A percentile compares a stretch with the other conserved stretches of the same genome.
Conservation (phyloP, 2,113 vertebrate genomes). For the Ibidorhyncha struthersii region DNA sequence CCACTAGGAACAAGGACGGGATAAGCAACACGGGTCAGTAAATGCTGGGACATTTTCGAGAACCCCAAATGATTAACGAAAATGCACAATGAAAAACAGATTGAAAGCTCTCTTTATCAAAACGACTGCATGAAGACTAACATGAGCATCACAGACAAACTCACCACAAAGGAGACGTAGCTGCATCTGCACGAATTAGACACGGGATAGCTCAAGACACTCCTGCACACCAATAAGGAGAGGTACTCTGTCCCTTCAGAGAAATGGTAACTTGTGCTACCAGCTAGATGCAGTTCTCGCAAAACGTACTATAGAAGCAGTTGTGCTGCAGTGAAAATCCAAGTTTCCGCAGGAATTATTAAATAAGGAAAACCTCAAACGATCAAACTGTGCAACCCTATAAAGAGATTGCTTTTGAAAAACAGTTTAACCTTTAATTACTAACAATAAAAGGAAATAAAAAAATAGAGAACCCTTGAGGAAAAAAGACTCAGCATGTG, state of each 20-base stretch:
- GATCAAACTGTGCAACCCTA: background rate
- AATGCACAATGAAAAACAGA: background rate
- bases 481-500: conserved; percentile 33
- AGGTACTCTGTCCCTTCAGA: background rate
- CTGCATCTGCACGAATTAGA: background rate
- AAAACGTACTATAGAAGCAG: background rate
- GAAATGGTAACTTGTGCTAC: background rate
- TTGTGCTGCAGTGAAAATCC: background rate
- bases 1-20: background rate
- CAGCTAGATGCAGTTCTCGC: background rate
- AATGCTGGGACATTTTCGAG: background rate
- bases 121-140: background rate
- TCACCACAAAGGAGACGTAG: background rate
- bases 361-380: conserved; percentile 23
- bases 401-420: background rate
- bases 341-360: conserved; percentile 2
- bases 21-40: background rate
- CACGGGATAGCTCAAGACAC: background rate
- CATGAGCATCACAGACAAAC: background rate
- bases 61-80: background rate
- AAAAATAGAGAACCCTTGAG: conserved; percentile 41
- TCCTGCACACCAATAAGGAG: background rate
- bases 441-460: conserved; percentile 56
- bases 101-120: background rate
- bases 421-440: conserved; percentile 53